Evolutionary conservation across 1,140 invertebrate species (phyloP), one percentile per base, ranked within the genome.

Genomic region (Aporrectodea caliginosa): DNA sequence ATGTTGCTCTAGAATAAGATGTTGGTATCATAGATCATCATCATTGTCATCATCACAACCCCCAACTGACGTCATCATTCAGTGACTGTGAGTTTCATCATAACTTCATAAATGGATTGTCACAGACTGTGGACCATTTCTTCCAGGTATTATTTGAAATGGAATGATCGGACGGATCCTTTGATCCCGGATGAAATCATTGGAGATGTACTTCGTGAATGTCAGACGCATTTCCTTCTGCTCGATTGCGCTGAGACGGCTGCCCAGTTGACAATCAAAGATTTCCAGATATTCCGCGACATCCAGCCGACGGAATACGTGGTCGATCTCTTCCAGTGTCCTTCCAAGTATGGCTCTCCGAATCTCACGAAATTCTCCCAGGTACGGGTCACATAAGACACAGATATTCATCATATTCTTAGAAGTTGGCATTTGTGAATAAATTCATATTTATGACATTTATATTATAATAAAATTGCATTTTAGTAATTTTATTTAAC

Each of bases 291-390:
- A 85, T 99, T 99, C 88, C 91, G 95, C 71, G 95, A 98, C 90
- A 98, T 99, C 83, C 97, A 99, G 88, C 94, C 95, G 68, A 98
- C 97, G 1, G 98, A 99, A 88, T 99, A 98, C 88, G 93, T 99
- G 58, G 96, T 99, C 87, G 95, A 98, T 89, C 90, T 99, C 69
- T 99, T 98, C n/a, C 92, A 94, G 85, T 89, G 98, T 58, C 82
- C 85, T 35, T 87, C 95, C 82, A 93, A 93, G 85, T 98, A 97
- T 89, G 95, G 96, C 12, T 94, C 92, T 80, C 95, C 95, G 22
- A 96, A 96, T 92, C 90, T 99, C 71, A 92, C 93, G 81, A 93
- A 95, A 86, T 99, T 99, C 90, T 93, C 94, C 43, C 94, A 97
- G 87, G 91, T 91, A 82, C 85, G 85, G 85, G 77, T 35, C 29